phyloP scores from a whole-genome alignment of 30 jellyfish, hydroid and myxozoan species.

The Aurelia aurita complex sp. Pacific region DNA sequence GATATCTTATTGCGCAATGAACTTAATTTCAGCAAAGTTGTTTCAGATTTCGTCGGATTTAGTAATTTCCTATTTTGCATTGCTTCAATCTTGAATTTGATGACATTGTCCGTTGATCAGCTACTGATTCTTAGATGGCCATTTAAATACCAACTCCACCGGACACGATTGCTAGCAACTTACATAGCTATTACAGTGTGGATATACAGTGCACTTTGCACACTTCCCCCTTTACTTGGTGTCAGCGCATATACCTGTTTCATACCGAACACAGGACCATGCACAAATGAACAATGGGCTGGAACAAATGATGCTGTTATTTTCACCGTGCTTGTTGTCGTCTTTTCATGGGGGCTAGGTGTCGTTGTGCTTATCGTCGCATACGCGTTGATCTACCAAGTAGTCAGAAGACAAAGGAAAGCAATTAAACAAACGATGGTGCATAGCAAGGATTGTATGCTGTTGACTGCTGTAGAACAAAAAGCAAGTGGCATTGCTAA shows the following conservation, averaged over 20 bases:
- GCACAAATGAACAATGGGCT: constrained; percentile 52
- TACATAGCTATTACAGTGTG: constrained; percentile 20
- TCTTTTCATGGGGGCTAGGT: constrained; percentile 48
- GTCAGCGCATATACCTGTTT: constrained; percentile 56
- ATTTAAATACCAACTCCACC: constrained; percentile 16
- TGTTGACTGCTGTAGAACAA: background rate
- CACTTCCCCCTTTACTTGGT: constrained; percentile 59
- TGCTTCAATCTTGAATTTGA: constrained; percentile 49
- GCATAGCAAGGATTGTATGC: constrained; percentile 18
- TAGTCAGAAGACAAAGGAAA: constrained; percentile 24
- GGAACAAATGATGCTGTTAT: constrained; percentile 28
- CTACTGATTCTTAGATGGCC: constrained; percentile 23
- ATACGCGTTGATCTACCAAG: constrained; percentile 8
- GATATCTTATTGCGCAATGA: constrained; percentile 3
- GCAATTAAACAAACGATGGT: constrained; percentile 34
- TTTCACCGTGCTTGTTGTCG: constrained; percentile 44
- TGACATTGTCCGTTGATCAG: constrained; percentile 43
- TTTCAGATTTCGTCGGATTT: constrained; percentile 27
- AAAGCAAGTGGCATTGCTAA: no score
- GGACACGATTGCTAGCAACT: constrained; percentile 19
- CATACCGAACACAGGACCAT: constrained; percentile 44
- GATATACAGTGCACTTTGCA: constrained; percentile 43
- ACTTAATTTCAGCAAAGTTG: background rate
- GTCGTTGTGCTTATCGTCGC: constrained; percentile 12
- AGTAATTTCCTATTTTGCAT: constrained; percentile 53